These are phyloP conservation scores for Zaprionus lineosus DNA, from an alignment of 2,888 invertebrate genomes.

Conservation along the genomic window DNA sequence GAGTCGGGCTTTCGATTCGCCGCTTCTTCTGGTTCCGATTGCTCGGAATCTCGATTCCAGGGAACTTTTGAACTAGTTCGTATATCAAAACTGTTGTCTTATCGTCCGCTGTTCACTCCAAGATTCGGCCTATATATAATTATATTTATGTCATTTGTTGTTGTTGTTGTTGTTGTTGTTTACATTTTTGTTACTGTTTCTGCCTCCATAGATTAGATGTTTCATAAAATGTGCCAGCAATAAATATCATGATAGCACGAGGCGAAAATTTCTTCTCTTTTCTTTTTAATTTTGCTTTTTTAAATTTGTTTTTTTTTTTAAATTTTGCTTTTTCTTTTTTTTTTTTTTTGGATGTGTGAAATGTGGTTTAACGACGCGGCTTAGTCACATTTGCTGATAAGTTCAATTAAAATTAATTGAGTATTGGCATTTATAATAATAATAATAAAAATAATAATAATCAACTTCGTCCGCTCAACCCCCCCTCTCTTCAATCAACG, in stretches of 20 bases:
- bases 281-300: not conserved
- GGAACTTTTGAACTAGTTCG: too few relatives aligned
- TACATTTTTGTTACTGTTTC: not conserved
- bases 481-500: too few relatives aligned
- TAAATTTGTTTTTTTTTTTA: not conserved
- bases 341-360: constrained; percentile 10
- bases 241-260: constrained; percentile 24
- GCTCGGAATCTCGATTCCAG: too few relatives aligned
- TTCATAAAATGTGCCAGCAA: constrained; percentile 10
- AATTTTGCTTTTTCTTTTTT: not conserved
- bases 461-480: too few relatives aligned
- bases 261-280: too few relatives aligned
- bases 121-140: too few relatives aligned
- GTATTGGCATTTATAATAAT: constrained; percentile 28
- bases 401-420: constrained; percentile 65
- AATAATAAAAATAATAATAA: constrained; percentile 6
- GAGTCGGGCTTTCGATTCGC: too few relatives aligned
- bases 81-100: too few relatives aligned
- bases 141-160: not conserved
- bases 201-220: constrained; percentile 14
- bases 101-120: too few relatives aligned
- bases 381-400: constrained; percentile 45
- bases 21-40: too few relatives aligned
- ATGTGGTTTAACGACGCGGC: constrained; percentile 28
- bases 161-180: not conserved